These are phyloP conservation scores for Tenthredo distinguenda DNA, from an alignment of 2,888 invertebrate species.

Conservation along the genomic window DNA sequence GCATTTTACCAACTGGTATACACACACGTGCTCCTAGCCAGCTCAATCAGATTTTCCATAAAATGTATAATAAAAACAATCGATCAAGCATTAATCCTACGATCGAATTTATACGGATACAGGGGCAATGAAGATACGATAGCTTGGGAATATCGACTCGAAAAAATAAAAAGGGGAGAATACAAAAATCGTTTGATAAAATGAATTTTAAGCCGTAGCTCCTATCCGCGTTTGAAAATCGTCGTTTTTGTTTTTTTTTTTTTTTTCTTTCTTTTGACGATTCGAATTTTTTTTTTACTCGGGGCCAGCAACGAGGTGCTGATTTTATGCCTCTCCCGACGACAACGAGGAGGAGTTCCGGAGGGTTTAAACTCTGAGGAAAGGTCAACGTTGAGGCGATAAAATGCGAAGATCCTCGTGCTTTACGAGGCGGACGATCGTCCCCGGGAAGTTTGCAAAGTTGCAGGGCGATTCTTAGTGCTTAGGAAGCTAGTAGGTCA, in stretches of 20 bases:
- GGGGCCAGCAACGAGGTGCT: neutral
- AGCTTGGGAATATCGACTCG: neutral
- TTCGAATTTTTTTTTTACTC: neutral
- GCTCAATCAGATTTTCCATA: conserved; percentile 30
- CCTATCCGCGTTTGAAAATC: neutral
- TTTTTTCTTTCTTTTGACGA: neutral
- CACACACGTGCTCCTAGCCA: neutral
- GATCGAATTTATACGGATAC: conserved; percentile 32
- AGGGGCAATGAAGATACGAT: neutral
- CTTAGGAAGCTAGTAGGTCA: conserved; percentile 8
- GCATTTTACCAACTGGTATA: conserved; percentile 7
- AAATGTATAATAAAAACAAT: conserved; percentile 34
- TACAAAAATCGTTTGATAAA: neutral
- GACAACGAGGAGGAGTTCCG: neutral
- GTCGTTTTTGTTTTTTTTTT: neutral
- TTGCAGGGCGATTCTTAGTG: conserved; percentile 22
- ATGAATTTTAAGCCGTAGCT: neutral
- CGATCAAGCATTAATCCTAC: conserved; percentile 30
- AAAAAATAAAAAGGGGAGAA: neutral
- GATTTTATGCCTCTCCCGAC: conserved; percentile 23
- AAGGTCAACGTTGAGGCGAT: conserved; percentile 44
- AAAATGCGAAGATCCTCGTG: conserved; percentile 22
- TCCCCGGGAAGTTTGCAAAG: conserved; percentile 34
- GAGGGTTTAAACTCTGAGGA: conserved; percentile 1
- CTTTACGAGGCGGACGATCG: conserved; percentile 34